Evolutionary conservation across 2,888 invertebrate genomes (phyloP).

Genomic region (Iphiclides podalirius): DNA sequence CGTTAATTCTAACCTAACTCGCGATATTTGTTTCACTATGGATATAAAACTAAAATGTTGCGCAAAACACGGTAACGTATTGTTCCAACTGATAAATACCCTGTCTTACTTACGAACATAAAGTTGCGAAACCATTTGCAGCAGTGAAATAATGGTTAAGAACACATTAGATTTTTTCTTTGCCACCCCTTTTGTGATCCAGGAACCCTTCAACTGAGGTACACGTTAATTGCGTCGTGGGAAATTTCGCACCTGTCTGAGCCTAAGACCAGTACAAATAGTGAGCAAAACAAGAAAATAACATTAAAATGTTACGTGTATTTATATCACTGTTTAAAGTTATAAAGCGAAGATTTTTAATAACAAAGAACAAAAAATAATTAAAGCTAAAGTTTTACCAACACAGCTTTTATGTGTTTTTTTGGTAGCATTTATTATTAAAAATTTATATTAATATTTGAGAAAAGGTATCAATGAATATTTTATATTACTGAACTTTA

Average conservation of each 20-base stretch:
- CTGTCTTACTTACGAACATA: constrained; percentile 16
- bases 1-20: constrained; percentile 45
- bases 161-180: constrained; percentile 37
- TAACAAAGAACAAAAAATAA: too few species aligned
- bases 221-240: constrained; percentile 74
- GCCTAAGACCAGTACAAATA: constrained; percentile 30
- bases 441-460: too few species aligned
- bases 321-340: too few species aligned
- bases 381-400: too few species aligned
- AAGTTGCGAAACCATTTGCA: constrained; percentile 18
- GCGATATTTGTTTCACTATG: constrained; percentile 22
- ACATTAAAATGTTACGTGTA: constrained; percentile 8
- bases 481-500: too few species aligned
- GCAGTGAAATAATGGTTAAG: constrained; percentile 25
- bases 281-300: constrained; percentile 57
- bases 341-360: too few species aligned
- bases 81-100: not conserved
- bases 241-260: constrained; percentile 61
- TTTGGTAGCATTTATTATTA: too few species aligned
- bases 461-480: too few species aligned
- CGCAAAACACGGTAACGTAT: too few species aligned
- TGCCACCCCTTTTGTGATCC: constrained; percentile 49
- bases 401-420: too few species aligned
- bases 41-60: constrained; percentile 30
- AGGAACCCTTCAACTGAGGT: constrained; percentile 63